Evolutionary conservation across 2,797 vertebrate genomes (phyloP), one percentile per base, ranked within the genome.

Genomic region (Gallinago solitaria): DNA sequence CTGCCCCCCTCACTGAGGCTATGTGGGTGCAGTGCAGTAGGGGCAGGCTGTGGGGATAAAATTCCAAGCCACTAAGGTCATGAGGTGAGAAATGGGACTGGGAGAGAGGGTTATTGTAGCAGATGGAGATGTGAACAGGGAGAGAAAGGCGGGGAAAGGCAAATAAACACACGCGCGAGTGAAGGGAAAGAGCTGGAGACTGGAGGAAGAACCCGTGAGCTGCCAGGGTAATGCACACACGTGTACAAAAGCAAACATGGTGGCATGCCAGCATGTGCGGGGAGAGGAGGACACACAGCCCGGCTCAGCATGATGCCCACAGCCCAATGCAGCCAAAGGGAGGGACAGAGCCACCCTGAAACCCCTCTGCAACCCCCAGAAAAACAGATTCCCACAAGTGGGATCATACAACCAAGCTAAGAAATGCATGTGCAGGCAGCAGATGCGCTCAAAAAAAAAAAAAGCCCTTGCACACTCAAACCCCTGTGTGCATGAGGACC

Each of bases 1-100:
- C 70, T 82, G 41, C 15, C 6, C 11, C 16, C 5, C 27, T 48
- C n/a, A 5, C 67, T 35, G 18, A n/a, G 30, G 43, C 32, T 16
- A 9, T 1, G 4, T 12, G 50, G 33, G 50, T 0, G 0, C 39
- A n/a, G 50, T 0, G 0, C 39, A n/a, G 53, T 10, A 43, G 37
- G 18, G 7, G 35, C 50, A 16, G 28, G 48, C 12, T 48, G 27
- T 0, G 1, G 32, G 48, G 12, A 23, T 47, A 43, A 83, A 87
- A 79, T 59, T 65, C 57, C 41, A 73, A 77, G 39, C 68, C 32
- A 7, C 35, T 28, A 5, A 79, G 18, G 56, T 89, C 43, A 69
- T 10, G 3, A 59, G 45, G 76, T 76, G 73, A 88, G 56, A 88
- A 88, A 68, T 4, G 9, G 86, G 39, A 15, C 35, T 4, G 12